A percentile compares a stretch with the other conserved stretches of the same genome.
Conservation (phyloP, 1,140 invertebrate genomes). For the Saccostrea glomerata region DNA sequence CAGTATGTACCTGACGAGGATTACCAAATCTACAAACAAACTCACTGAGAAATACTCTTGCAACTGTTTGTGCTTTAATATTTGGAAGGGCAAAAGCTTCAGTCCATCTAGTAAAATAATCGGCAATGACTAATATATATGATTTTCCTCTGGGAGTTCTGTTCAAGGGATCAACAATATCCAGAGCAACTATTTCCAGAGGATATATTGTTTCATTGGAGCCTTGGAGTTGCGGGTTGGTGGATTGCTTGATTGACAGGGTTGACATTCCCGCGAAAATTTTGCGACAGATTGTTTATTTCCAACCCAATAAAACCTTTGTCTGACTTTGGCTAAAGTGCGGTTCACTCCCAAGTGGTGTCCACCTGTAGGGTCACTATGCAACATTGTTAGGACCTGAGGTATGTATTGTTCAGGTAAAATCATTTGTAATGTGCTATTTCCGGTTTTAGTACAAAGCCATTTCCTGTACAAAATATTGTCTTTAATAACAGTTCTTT, state of each 20-base stretch:
- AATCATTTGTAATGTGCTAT: neutral
- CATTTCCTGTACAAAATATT: neutral
- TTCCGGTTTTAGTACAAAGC: neutral
- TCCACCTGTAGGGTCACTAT: too few relatives aligned
- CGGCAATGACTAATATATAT: too few relatives aligned
- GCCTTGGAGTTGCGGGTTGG: neutral
- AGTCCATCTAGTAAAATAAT: too few relatives aligned
- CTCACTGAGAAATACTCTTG: conserved; percentile 55
- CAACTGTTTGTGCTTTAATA: conserved; percentile 51
- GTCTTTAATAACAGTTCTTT: neutral
- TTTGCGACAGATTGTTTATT: neutral
- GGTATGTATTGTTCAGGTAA: neutral
- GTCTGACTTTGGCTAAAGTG: neutral
- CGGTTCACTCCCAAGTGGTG: neutral
- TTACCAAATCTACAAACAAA: conserved; percentile 51
- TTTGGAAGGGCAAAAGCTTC: too few relatives aligned
- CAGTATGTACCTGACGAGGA: conserved; percentile 47
- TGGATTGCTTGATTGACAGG: too few relatives aligned
- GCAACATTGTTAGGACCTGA: too few relatives aligned
- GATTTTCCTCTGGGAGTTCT: too few relatives aligned
- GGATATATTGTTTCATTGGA: neutral
- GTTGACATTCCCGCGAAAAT: too few relatives aligned
- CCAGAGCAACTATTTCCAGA: conserved; percentile 58
- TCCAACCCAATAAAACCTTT: conserved; percentile 33
- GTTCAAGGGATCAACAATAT: conserved; percentile 64